Evolutionary conservation across 2,888 invertebrate species (phyloP), one percentile per base, ranked within the genome.

Genomic region (Cheilosia vernalis): DNA sequence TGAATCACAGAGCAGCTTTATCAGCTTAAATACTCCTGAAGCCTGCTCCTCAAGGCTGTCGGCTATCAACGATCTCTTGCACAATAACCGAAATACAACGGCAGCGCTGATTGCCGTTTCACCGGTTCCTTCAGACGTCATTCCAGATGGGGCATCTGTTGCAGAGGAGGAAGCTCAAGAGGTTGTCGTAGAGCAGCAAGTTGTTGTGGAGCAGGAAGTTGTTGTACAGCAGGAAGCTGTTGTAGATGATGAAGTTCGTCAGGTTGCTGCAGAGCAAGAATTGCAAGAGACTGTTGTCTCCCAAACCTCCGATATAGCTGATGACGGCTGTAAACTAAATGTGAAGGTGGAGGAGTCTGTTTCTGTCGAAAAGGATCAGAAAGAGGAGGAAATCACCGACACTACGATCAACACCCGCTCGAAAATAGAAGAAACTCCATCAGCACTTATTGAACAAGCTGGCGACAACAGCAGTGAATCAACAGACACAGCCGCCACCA

Each of bases 1-100:
- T 42, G 85, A 85, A 37, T 33, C 72, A 19, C 85, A 88, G 33
- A 87, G 87, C 56, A 89, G 84, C 81, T 91, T 91, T 55, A 90
- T 91, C 5, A 90, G 88, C 77, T 87, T 91, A 60, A 89, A 89
- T 82, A 87, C 91, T 24, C 90, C 91, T 33, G 87, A 89, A 53
- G 88, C 89, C 81, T 91, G 91, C 82, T 91, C 91, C 74, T 89
- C 90, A 55, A 89, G 91, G 56, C 85, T 92, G 19, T 90, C 91
- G n/a, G 91, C 90, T 85, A 91, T 92, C 37, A 91, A 91, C 83
- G 90, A 92, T 89, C 88, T 92, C 72, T 78, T 92, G 64, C 91
- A 91, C 79, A 91, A 90, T 78, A 92, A 90, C 89, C 90, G 92
- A 2, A 91, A 89, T 87, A 89, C 91, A 19, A 89, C 90, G n/a